Evolutionary conservation across 2,888 invertebrate species (phyloP).

Genomic region (Antitype chi): DNA sequence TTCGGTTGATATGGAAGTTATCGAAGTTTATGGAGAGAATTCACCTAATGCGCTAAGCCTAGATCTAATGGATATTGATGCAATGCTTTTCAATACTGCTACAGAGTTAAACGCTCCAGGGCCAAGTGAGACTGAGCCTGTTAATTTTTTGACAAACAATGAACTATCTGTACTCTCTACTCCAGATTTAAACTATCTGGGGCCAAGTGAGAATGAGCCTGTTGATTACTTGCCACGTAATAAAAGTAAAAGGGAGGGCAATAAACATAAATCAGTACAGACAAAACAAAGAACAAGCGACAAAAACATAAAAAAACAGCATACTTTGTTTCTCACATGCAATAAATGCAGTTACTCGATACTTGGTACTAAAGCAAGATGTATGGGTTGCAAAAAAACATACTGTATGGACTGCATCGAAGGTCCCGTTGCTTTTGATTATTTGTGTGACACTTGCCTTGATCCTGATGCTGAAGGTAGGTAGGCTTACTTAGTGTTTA

Average conservation of each 20-base stretch:
- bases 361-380: conserved; percentile 2
- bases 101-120: background rate
- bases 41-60: background rate
- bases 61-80: background rate
- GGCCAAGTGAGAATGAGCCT: background rate
- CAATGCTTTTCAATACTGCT: conserved; percentile 3
- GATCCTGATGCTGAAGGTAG: conserved; percentile 5
- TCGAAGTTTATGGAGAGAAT: conserved; percentile 4
- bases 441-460: conserved; percentile 34
- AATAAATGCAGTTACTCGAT: conserved; percentile 12
- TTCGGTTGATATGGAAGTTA: conserved; percentile 10
- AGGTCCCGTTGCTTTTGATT: conserved; percentile 5
- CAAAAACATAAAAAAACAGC: conserved; percentile 5
- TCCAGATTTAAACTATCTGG: too few species aligned
- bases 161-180: too few species aligned
- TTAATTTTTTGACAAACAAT: too few species aligned
- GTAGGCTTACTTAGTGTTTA: background rate
- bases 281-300: background rate
- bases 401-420: conserved; percentile 3
- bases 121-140: too few species aligned
- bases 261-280: background rate
- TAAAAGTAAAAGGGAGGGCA: background rate
- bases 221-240: background rate
- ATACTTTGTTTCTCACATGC: background rate
- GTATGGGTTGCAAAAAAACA: conserved; percentile 6